Evolutionary conservation across 2,113 vertebrate species (phyloP).

Genomic region (Cyrtonyx montezumae): DNA sequence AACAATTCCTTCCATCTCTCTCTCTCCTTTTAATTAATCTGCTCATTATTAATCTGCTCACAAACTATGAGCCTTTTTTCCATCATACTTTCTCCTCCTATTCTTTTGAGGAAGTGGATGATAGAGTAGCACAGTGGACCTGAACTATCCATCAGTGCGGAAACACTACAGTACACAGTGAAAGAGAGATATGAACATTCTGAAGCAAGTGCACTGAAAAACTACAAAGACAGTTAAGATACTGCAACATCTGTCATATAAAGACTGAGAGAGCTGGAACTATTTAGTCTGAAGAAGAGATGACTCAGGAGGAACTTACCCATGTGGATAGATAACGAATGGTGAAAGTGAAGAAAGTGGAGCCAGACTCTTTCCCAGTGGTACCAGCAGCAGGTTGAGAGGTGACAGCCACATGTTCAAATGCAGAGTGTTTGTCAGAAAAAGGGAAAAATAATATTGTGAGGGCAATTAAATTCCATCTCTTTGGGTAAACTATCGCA

Average conservation of each 20-base stretch:
- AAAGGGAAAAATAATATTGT: neutral
- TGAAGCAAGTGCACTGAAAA: neutral
- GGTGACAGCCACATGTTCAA: neutral
- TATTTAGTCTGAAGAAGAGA: neutral
- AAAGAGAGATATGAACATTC: neutral
- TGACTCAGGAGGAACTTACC: neutral
- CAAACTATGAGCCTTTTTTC: neutral
- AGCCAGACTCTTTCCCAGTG: neutral
- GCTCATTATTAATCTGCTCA: neutral
- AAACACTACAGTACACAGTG: neutral
- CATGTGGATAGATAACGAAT: neutral
- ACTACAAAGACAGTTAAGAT: accelerated
- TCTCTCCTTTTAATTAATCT: neutral
- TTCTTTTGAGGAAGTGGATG: neutral
- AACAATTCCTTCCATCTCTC: neutral
- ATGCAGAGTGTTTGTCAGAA: neutral
- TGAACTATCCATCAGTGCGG: neutral
- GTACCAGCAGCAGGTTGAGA: neutral
- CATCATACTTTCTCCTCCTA: neutral
- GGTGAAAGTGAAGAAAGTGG: neutral
- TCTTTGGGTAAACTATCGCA: neutral
- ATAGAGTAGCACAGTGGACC: neutral
- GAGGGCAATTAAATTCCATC: neutral
- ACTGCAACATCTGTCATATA: accelerated
- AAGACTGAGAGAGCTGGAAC: neutral